These are phyloP conservation scores for Mythimna impura DNA, from an alignment of 2,888 invertebrate species.

Conservation along the genomic window DNA sequence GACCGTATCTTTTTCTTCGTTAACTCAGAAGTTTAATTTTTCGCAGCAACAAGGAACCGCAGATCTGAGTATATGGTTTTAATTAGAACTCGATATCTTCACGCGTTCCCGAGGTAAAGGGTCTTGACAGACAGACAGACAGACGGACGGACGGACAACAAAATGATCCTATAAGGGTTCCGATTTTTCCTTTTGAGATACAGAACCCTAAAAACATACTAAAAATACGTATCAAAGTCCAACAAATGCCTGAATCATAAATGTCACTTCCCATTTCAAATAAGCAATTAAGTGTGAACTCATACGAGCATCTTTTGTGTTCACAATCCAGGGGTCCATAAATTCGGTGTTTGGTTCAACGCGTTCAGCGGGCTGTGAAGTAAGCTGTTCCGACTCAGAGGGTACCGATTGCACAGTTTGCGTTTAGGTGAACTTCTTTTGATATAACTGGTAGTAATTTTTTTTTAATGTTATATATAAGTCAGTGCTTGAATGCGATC, in stretches of 20 bases:
- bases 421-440: slow-evolving; percentile 28
- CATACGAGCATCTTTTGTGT: slow-evolving; percentile 43
- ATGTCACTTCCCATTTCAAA: slow-evolving; percentile 42
- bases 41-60: no score
- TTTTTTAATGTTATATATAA: no score
- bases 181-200: no score
- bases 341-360: slow-evolving; percentile 66
- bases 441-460: background rate
- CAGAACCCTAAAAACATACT: background rate
- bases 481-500: no score
- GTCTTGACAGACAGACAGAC: no score
- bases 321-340: slow-evolving; percentile 55
- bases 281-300: slow-evolving; percentile 47
- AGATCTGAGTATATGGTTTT: no score
- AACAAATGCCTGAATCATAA: slow-evolving; percentile 21
- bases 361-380: slow-evolving; percentile 65
- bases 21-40: no score
- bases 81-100: no score
- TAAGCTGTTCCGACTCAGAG: slow-evolving; percentile 59
- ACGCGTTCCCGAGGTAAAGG: no score
- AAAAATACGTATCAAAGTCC: background rate
- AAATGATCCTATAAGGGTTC: no score
- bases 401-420: slow-evolving; percentile 48
- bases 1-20: no score
- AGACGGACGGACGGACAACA: no score